Conservation (phyloP, 2,888 invertebrate species). For the Amblyjoppa fuscipennis region DNA sequence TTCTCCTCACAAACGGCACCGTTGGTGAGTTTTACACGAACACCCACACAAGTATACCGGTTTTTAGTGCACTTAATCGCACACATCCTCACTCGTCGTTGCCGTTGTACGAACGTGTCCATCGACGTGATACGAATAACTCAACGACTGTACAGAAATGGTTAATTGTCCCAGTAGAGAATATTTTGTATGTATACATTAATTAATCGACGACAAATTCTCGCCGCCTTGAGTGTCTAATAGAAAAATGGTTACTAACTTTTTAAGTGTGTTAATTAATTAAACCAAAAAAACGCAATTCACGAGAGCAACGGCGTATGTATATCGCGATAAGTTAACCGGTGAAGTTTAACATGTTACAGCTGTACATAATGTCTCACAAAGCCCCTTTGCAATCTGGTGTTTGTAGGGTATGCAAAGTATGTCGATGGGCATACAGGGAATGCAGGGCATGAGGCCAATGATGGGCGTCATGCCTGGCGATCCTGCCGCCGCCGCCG, state of each 20-base stretch:
- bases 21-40: conserved; percentile 81
- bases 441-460: conserved; percentile 82
- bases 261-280: conserved; percentile 27
- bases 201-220: conserved; percentile 2
- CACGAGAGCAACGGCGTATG: conserved; percentile 13
- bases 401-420: conserved; percentile 81
- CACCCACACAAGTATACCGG: conserved; percentile 19
- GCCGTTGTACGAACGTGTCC: conserved; percentile 10
- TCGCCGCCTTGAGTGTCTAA: conserved; percentile 24
- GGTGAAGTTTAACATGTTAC: conserved; percentile 1
- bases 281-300: conserved; percentile 8
- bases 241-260: conserved; percentile 46
- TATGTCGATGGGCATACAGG: conserved; percentile 81
- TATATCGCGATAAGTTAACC: not conserved
- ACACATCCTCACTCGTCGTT: conserved; percentile 13
- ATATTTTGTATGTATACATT: conserved; percentile 32
- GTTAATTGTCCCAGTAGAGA: conserved; percentile 11
- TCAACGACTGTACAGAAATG: not conserved
- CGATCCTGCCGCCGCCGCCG: conserved; percentile 72
- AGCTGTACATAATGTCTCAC: conserved; percentile 55
- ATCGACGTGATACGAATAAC: conserved; percentile 10
- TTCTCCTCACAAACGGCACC: conserved; percentile 80
- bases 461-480: conserved; percentile 81
- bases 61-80: conserved; percentile 55
- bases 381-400: conserved; percentile 61